Percentiles rank a stretch among this genome's conserved stretches.
Conservation (phyloP, 2,888 invertebrate species). For the Gerosis bhagava region DNA sequence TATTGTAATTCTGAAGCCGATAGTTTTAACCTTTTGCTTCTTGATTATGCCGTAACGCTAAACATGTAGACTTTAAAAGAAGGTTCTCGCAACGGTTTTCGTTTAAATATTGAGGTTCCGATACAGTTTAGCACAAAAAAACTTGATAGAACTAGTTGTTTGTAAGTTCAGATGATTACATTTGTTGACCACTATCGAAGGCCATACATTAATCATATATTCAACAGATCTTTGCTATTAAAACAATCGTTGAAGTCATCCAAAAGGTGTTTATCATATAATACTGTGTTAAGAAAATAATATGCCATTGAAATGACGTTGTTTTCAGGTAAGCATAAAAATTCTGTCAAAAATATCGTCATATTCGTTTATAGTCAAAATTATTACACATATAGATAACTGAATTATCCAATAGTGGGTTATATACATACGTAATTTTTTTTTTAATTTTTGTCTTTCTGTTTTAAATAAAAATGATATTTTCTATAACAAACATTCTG, state of each 20-base stretch:
- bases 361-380: no score
- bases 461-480: slow-evolving; percentile 35
- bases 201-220: slow-evolving; percentile 50
- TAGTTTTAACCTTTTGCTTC: slow-evolving; percentile 66
- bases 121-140: no score
- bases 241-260: slow-evolving; percentile 31
- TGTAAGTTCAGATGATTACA: slow-evolving; percentile 62
- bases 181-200: slow-evolving; percentile 53
- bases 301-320: slow-evolving; percentile 49
- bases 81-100: slow-evolving; percentile 61
- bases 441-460: slow-evolving; percentile 13
- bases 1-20: slow-evolving; percentile 60
- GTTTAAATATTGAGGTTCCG: no score
- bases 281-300: slow-evolving; percentile 36
- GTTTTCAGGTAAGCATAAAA: slow-evolving; percentile 42
- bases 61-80: slow-evolving; percentile 49
- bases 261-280: slow-evolving; percentile 32
- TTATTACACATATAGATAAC: no score
- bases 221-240: slow-evolving; percentile 44
- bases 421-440: no score
- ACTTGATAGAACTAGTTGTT: slow-evolving; percentile 39
- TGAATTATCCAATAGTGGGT: no score
- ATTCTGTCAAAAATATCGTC: slow-evolving; percentile 15
- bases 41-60: slow-evolving; percentile 55
- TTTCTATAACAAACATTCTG: slow-evolving; percentile 38